Evolutionary conservation across 2,113 vertebrate genomes (phyloP).

Genomic region (Struthidea cinerea): DNA sequence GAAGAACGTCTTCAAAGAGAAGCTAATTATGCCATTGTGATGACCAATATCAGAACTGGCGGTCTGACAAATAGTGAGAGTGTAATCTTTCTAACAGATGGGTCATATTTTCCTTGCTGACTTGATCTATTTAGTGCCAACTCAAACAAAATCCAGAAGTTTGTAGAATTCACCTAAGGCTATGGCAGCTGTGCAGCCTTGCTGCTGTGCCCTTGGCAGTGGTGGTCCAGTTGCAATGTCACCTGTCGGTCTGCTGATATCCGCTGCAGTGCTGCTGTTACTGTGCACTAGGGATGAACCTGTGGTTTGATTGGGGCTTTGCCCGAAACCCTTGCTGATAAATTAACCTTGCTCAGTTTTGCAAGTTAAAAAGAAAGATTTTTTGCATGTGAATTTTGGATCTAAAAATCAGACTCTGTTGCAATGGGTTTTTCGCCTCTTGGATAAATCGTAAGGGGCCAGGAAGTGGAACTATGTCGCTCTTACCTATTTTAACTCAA

Average conservation of each 20-base stretch:
- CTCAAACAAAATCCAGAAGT: background rate
- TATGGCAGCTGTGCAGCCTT: no score
- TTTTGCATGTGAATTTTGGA: background rate
- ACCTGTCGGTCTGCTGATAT: fast-evolving
- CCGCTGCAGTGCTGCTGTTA: fast-evolving
- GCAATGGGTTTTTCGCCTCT: background rate
- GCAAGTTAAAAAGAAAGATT: background rate
- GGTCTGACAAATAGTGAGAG: background rate
- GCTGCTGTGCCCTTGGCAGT: background rate
- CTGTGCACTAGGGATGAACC: fast-evolving
- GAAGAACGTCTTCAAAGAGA: background rate
- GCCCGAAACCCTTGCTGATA: fast-evolving
- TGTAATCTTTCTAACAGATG: background rate
- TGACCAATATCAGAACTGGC: background rate
- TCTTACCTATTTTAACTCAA: background rate
- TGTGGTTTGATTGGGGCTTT: background rate
- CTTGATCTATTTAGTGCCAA: background rate
- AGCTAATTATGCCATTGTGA: background rate
- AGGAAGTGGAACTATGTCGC: background rate
- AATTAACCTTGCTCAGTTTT: background rate
- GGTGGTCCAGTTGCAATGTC: background rate
- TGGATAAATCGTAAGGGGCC: background rate
- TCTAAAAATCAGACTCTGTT: background rate
- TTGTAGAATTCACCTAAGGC: background rate
- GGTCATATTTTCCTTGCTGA: background rate